Conservation (phyloP, 1,140 invertebrate genomes). For the Hesperophylax magnus region DNA sequence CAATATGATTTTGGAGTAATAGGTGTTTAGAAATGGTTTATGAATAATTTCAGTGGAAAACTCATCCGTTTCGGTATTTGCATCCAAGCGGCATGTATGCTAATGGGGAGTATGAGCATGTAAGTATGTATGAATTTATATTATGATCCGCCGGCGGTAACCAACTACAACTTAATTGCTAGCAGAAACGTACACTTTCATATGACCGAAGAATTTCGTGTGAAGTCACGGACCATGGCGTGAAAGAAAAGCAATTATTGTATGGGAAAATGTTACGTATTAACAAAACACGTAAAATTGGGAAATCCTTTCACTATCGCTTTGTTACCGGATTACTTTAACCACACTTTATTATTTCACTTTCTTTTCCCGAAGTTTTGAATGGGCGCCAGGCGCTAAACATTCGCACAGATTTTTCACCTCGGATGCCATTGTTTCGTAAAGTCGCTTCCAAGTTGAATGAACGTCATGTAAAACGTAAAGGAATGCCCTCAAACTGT, state of each 20-base stretch:
- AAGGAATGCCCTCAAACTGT: too few relatives aligned
- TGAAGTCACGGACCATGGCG: slow-evolving; percentile 24
- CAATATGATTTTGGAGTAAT: background rate
- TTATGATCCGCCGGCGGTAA: background rate
- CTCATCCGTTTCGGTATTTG: slow-evolving; percentile 5
- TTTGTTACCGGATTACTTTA: slow-evolving; percentile 33
- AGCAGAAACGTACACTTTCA: slow-evolving; percentile 25
- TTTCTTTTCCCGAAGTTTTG: slow-evolving; percentile 32
- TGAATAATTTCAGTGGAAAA: slow-evolving; percentile 10
- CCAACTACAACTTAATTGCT: background rate
- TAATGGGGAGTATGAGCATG: background rate
- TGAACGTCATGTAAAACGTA: background rate
- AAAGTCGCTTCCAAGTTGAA: slow-evolving; percentile 2
- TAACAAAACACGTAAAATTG: slow-evolving; percentile 41
- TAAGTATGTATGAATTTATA: too few relatives aligned
- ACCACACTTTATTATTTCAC: slow-evolving; percentile 26
- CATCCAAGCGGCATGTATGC: background rate
- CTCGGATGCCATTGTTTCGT: slow-evolving; percentile 4
- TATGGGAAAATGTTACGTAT: slow-evolving; percentile 41
- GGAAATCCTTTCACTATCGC: slow-evolving; percentile 43
- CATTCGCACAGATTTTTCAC: slow-evolving; percentile 32
- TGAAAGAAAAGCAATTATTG: slow-evolving; percentile 33
- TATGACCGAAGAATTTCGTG: slow-evolving; percentile 38
- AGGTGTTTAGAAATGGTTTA: background rate
- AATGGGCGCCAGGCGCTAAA: slow-evolving; percentile 4